phyloP scores from a whole-genome alignment of 2,797 vertebrate genomes.

The Moxostoma hubbsi region DNA sequence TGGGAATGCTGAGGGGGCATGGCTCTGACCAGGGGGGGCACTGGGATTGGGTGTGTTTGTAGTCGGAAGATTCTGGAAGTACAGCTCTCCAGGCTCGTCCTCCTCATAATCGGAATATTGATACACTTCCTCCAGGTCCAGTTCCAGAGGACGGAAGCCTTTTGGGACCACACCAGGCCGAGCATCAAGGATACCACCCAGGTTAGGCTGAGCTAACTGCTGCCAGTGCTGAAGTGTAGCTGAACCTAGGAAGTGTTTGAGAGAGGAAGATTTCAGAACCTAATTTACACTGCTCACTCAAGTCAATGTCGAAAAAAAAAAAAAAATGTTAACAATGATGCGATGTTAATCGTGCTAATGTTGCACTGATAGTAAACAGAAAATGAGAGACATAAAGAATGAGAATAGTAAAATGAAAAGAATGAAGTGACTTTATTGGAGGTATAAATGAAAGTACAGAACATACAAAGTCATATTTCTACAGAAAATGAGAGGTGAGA shows the following conservation, averaged over 20 bases:
- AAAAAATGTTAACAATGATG: not conserved
- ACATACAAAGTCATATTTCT: slow-evolving; percentile 1
- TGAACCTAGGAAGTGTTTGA: slow-evolving; percentile 82
- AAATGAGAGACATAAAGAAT: slow-evolving; percentile 13
- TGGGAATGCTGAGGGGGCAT: slow-evolving; percentile 77
- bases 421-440: slow-evolving; percentile 37
- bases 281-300: not conserved
- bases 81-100: slow-evolving; percentile 94
- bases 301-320: not conserved
- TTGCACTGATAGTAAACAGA: not conserved
- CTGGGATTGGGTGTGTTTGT: slow-evolving; percentile 83
- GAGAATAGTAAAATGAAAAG: slow-evolving; percentile 2
- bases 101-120: slow-evolving; percentile 94
- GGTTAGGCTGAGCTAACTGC: slow-evolving; percentile 95
- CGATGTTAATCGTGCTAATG: not conserved
- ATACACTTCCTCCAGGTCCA: slow-evolving; percentile 96
- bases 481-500: not conserved
- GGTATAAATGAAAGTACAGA: slow-evolving; percentile 2
- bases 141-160: slow-evolving; percentile 93
- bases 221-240: slow-evolving; percentile 98
- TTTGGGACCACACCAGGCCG: slow-evolving; percentile 95
- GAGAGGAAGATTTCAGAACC: slow-evolving; percentile 42
- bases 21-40: slow-evolving; percentile 72
- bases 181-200: slow-evolving; percentile 94
- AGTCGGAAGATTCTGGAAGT: slow-evolving; percentile 93